Evolutionary conservation across 2,888 invertebrate species (phyloP), one percentile per base, ranked within the genome.

Genomic region (Torymus auratus): DNA sequence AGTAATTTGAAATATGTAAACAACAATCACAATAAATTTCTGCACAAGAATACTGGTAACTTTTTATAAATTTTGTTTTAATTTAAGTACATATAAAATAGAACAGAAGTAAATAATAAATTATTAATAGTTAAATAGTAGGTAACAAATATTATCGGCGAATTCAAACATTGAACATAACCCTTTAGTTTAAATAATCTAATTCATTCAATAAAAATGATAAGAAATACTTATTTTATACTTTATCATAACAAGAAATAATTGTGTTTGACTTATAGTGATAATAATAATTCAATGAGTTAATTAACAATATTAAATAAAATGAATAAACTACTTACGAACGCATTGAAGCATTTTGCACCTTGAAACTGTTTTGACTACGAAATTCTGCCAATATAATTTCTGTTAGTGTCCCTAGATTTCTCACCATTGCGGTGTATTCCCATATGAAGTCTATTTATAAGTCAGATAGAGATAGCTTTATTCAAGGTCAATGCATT

Each of bases 271-370:
- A 53, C 12, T 13, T 13, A 14, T 12, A 50, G 20, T 41, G 1
- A 28, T 41, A 41, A 12, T 17, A 15, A 41, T 55, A n/a, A 17
- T 23, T n/a, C 11, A 15, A 11, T 41, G 0, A 15, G 13, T 11
- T 50, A 12, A 20, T 13, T 3, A 13, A 12, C 28, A 56, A 55
- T 50, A 23, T 61, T 55, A 41, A 41, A 41, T 41, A 41, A 41
- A 41, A 3, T 28, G 1, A 41, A 7, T 58, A 64, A 60, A 61
- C 41, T n/a, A 75, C 80, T 67, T 75, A 80, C 75, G 58, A 13
- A 67, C 70, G 55, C 80, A 75, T 15, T 75, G 50, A n/a, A 80
- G 52, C 80, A 80, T 80, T 62, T 73, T 73, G 7, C 41, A 41
- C 15, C 11, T 50, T 20, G 20, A 11, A n/a, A 68, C 41, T 75